These are phyloP conservation scores for Disparrhopalites patrizii DNA, from an alignment of 2,888 invertebrate genomes.

Conservation along the genomic window DNA sequence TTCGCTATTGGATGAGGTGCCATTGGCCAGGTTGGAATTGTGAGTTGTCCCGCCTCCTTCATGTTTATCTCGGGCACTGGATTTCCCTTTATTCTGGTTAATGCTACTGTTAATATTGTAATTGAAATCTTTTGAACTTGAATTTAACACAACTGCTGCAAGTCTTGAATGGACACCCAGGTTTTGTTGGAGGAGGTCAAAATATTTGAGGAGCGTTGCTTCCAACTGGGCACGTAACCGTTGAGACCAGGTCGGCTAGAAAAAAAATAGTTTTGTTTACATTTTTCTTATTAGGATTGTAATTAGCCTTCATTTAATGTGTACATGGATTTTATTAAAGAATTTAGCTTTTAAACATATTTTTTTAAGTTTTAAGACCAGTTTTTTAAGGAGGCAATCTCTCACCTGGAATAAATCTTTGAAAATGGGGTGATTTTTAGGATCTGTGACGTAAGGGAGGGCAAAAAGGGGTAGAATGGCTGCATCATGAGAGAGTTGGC, in stretches of 20 bases:
- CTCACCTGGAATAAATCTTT: conserved; percentile 51
- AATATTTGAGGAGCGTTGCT: conserved; percentile 42
- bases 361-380: background rate
- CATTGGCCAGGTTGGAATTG: background rate
- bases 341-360: no score
- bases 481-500: conserved; percentile 55
- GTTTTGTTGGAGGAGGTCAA: conserved; percentile 43
- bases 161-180: conserved; percentile 41
- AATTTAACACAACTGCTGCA: conserved; percentile 30
- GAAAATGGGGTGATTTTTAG: conserved; percentile 56
- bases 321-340: background rate
- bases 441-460: conserved; percentile 58
- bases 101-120: background rate
- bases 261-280: background rate
- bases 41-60: no score
- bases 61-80: background rate
- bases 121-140: conserved; percentile 13
- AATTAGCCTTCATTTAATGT: no score
- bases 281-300: background rate
- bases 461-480: conserved; percentile 59
- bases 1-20: background rate
- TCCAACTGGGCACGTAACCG: conserved; percentile 44
- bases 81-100: no score
- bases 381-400: no score
- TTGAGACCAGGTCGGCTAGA: conserved; percentile 37